Evolutionary conservation across 2,113 vertebrate genomes (phyloP), one percentile per base, ranked within the genome.

Genomic region (Electrona antarctica): DNA sequence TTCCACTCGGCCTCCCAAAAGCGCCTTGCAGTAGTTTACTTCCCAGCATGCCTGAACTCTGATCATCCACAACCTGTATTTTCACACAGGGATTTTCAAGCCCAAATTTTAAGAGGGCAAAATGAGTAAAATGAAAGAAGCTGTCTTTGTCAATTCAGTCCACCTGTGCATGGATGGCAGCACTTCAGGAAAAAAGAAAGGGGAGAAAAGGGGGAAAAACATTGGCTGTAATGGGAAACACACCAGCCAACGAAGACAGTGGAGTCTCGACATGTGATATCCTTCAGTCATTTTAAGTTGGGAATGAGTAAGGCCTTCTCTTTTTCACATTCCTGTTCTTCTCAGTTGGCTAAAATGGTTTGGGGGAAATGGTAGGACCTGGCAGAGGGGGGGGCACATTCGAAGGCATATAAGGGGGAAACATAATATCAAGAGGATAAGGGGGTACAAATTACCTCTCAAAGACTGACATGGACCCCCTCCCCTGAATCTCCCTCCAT

Each of bases 401-500:
- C 60, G 77, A 73, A 72, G 71, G 28, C 41, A 82, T 80, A 79
- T 71, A 65, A 79, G 28, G 52, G 63, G 51, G 85, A 83, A 82
- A 87, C 78, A 73, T 56, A 81, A 87, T 87, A 88, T 78, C 60
- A 64, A 57, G 15, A 69, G 72, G 77, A 85, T 83, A 84, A 86
- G 71, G 65, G 62, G 52, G 78, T 85, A 90, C 86, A 90, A 92
- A 88, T 92, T 69, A 85, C 79, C 88, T 88, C 82, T 88, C 88
- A 89, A 79, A 82, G 80, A 83, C 77, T 74, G 85, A 91, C 85
- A 87, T 81, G 83, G 72, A 69, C 77, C 60, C 57, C 57, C 56
- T 59, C 60, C 61, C 9, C n/a, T 13, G 60, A 67, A 64, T 46
- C 52, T 69, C 59, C 60, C 64, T 67, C 73, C 60, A 67, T 64